Conservation (phyloP, 2,797 vertebrate species). For the Denticeps clupeoides region DNA sequence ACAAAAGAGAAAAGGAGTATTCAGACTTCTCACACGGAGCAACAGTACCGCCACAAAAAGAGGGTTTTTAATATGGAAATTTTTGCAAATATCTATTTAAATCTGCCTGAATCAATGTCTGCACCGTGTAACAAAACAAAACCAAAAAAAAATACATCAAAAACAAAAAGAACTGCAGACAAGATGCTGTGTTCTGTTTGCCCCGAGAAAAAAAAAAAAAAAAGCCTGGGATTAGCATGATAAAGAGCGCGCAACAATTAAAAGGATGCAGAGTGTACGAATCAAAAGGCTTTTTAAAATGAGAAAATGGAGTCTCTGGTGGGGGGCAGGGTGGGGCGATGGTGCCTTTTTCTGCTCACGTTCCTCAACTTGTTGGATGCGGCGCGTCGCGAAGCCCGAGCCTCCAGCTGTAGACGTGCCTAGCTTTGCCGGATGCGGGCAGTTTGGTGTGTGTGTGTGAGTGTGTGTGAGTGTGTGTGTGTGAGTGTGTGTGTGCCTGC, state of each 20-base stretch:
- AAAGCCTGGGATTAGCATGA: conserved; percentile 18
- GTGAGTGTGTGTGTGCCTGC: too few relatives aligned
- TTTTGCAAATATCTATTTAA: conserved; percentile 24
- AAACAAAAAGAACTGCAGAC: conserved; percentile 5
- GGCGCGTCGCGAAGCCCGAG: too few relatives aligned
- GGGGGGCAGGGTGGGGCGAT: neutral
- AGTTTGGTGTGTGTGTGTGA: too few relatives aligned
- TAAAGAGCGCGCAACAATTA: conserved; percentile 19
- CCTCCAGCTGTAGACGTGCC: too few relatives aligned
- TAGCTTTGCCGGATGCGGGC: too few relatives aligned
- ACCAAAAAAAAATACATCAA: conserved; percentile 4
- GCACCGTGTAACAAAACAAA: neutral
- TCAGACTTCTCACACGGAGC: conserved; percentile 7
- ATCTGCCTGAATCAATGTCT: conserved; percentile 22
- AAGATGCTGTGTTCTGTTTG: conserved; percentile 1
- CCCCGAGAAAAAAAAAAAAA: neutral
- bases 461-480: neutral
- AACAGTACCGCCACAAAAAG: conserved; percentile 12
- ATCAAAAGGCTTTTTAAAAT: conserved; percentile 27
- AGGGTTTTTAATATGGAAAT: conserved; percentile 29
- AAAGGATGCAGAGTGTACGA: conserved; percentile 17
- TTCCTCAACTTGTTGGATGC: too few relatives aligned
- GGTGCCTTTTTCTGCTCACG: too few relatives aligned
- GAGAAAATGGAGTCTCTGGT: conserved; percentile 12
- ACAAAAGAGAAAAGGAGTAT: conserved; percentile 9